These are phyloP conservation scores for Nylanderia fulva DNA, from an alignment of 1,140 invertebrate genomes.

Conservation along the genomic window DNA sequence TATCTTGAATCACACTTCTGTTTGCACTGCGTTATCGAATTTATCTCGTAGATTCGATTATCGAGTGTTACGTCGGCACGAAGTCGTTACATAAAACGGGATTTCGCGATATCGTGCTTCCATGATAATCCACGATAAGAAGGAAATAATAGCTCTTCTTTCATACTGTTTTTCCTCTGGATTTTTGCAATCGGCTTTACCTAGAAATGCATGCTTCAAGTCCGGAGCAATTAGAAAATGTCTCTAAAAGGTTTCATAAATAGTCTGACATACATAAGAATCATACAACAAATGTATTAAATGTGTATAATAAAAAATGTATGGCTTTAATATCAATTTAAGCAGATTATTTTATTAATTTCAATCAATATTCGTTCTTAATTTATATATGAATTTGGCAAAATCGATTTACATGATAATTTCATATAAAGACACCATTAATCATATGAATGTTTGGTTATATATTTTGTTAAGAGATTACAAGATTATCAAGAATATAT, in stretches of 20 bases:
- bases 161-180: not conserved
- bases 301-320: not conserved
- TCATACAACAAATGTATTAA: not conserved
- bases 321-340: not conserved
- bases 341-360: not conserved
- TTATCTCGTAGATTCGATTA: not conserved
- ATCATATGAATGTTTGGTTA: not conserved
- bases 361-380: not conserved
- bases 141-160: not conserved
- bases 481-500: not conserved
- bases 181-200: not conserved
- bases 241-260: conserved; percentile 14
- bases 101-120: conserved; percentile 1
- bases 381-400: conserved; percentile 1
- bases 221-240: not conserved
- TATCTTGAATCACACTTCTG: not conserved
- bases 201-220: not conserved
- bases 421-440: not conserved
- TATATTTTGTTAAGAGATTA: not conserved
- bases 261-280: not conserved
- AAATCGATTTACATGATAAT: not conserved
- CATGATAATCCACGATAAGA: not conserved
- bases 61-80: not conserved
- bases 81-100: conserved; percentile 13
- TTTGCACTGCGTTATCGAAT: not conserved